Evolutionary conservation across 2,797 vertebrate genomes (phyloP).

Genomic region (Pseudochaenichthys georgianus): DNA sequence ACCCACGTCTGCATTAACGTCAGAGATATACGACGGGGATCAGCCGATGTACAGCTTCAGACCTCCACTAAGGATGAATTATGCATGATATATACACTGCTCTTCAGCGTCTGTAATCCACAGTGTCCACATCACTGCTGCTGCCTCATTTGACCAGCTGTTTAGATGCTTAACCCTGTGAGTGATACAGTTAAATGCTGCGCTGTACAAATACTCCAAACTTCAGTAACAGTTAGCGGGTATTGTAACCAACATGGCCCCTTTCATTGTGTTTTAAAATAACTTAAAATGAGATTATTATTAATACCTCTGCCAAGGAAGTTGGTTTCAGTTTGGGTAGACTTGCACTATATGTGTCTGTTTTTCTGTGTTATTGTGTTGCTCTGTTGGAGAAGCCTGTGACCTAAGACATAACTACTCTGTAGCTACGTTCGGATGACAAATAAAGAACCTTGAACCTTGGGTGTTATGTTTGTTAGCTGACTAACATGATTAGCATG

Average conservation of each 20-base stretch:
- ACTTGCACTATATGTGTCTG: too few relatives aligned
- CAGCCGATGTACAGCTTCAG: conserved; percentile 36
- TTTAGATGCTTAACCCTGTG: not conserved
- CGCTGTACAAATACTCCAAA: not conserved
- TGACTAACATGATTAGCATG: too few relatives aligned
- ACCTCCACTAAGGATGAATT: conserved; percentile 57
- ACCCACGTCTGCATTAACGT: conserved; percentile 41
- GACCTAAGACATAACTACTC: too few relatives aligned
- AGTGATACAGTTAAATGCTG: not conserved
- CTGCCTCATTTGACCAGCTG: conserved; percentile 15
- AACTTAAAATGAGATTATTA: not conserved
- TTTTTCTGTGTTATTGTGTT: too few relatives aligned
- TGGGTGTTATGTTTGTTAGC: too few relatives aligned
- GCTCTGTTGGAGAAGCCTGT: too few relatives aligned
- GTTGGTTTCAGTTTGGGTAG: too few relatives aligned
- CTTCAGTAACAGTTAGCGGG: not conserved
- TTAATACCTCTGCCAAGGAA: not conserved
- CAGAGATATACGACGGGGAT: conserved; percentile 25
- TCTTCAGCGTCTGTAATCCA: not conserved
- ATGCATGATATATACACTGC: conserved; percentile 46
- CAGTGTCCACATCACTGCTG: not conserved
- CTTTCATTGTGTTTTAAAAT: not conserved
- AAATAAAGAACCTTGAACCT: too few relatives aligned
- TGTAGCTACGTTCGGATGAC: too few relatives aligned
- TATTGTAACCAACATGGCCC: not conserved